phyloP scores from a whole-genome alignment of 1,140 invertebrate genomes.

The Forficula auricularia region DNA sequence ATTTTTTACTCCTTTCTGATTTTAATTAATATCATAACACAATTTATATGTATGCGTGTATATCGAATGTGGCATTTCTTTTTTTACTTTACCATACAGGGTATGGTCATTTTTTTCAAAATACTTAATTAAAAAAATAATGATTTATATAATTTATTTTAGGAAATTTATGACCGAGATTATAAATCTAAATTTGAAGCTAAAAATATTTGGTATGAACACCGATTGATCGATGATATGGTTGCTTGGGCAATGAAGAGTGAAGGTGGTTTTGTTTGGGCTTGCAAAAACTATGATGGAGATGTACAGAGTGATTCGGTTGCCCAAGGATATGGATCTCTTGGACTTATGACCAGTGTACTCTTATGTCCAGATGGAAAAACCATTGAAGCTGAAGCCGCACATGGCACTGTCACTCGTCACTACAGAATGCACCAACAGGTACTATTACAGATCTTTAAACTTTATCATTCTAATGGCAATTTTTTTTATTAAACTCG shows the following conservation, averaged over 20 bases:
- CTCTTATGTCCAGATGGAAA: conserved; percentile 88
- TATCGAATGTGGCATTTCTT: no score
- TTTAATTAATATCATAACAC: no score
- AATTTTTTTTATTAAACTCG: no score
- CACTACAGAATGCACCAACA: conserved; percentile 88
- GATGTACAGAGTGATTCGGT: conserved; percentile 97
- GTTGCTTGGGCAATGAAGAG: conserved; percentile 97
- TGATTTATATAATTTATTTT: no score
- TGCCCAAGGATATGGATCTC: conserved; percentile 82
- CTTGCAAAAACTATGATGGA: conserved; percentile 98
- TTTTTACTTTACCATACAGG: no score
- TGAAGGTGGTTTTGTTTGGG: conserved; percentile 97
- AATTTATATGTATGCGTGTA: no score
- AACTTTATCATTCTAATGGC: no score
- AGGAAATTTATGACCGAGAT: conserved; percentile 77
- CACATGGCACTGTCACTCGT: conserved; percentile 91
- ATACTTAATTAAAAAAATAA: no score
- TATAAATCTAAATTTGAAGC: conserved; percentile 78
- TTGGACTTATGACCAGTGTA: conserved; percentile 92
- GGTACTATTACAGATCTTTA: no score
- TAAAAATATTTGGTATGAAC: conserved; percentile 86
- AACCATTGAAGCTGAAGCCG: conserved; percentile 93
- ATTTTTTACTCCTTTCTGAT: no score
- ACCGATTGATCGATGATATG: conserved; percentile 97
- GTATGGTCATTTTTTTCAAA: no score